Conservation (phyloP, 2,888 invertebrate genomes). For the Phlogophora meticulosa region DNA sequence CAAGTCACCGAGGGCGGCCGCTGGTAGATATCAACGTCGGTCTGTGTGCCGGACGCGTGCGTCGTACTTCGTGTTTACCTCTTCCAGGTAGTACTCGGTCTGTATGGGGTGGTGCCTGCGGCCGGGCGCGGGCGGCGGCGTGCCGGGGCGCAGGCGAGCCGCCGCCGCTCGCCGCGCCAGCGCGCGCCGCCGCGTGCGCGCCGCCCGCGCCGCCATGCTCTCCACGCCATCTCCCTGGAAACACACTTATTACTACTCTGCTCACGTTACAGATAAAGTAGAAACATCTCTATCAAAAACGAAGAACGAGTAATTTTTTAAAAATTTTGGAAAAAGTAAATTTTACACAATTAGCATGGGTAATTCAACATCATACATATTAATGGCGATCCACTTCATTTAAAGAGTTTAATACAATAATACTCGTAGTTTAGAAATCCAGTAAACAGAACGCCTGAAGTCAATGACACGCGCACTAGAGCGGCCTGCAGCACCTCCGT, state of each 20-base stretch:
- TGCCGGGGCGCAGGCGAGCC: conserved; percentile 92
- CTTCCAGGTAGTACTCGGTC: conserved; percentile 97
- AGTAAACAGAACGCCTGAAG: background rate
- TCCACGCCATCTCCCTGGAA: conserved; percentile 86
- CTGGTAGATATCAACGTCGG: too few species aligned
- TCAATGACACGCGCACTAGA: background rate
- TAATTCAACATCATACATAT: background rate
- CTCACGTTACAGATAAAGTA: background rate
- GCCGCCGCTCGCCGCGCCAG: conserved; percentile 94
- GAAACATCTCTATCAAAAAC: background rate
- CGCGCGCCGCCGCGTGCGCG: conserved; percentile 92
- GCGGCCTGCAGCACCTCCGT: background rate
- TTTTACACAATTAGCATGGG: background rate
- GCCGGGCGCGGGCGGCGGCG: conserved; percentile 95
- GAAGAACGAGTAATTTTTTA: background rate
- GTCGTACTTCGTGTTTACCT: conserved; percentile 87
- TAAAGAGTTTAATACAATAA: background rate
- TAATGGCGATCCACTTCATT: background rate
- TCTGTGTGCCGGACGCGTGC: background rate
- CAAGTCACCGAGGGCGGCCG: background rate
- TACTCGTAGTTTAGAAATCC: background rate
- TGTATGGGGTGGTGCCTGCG: conserved; percentile 96
- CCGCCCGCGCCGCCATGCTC: conserved; percentile 79
- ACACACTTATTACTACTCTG: background rate
- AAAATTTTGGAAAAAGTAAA: background rate